Percentiles rank a stretch among this genome's conserved stretches.
phyloP scores from a whole-genome alignment of 2,113 vertebrate species.

The Scomber scombrus region DNA sequence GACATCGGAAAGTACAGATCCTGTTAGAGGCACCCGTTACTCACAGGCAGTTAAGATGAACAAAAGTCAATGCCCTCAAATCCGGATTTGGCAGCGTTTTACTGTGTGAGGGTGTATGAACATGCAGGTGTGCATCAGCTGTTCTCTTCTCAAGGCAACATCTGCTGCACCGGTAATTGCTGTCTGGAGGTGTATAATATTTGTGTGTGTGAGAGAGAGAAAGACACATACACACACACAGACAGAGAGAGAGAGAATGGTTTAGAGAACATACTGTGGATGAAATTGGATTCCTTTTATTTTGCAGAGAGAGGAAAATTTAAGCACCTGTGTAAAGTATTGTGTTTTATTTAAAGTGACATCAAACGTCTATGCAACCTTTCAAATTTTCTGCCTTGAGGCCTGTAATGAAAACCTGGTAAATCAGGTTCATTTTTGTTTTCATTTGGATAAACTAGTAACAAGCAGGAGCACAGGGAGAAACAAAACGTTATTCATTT shows the following conservation, averaged over 20 bases:
- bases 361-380: conserved; percentile 15
- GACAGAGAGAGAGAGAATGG: background rate
- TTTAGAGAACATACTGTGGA: conserved; percentile 15
- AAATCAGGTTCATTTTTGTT: conserved; percentile 13
- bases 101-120: conserved; percentile 12
- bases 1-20: conserved; percentile 3
- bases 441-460: conserved; percentile 12
- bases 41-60: conserved; percentile 9
- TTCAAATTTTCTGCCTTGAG: conserved; percentile 3
- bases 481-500: conserved; percentile 11
- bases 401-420: conserved; percentile 33
- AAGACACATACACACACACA: background rate
- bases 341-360: conserved; percentile 38
- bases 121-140: conserved; percentile 48
- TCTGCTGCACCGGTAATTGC: conserved; percentile 62
- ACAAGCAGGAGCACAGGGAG: conserved; percentile 1
- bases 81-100: conserved; percentile 16
- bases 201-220: background rate
- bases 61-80: conserved; percentile 16
- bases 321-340: conserved; percentile 42
- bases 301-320: conserved; percentile 37
- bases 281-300: conserved; percentile 48
- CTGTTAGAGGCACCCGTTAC: background rate
- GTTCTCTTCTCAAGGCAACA: conserved; percentile 51
- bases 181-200: conserved; percentile 38